These are phyloP conservation scores for Cirrhinus molitorella DNA, from an alignment of 2,797 vertebrate species.

Conservation along the genomic window DNA sequence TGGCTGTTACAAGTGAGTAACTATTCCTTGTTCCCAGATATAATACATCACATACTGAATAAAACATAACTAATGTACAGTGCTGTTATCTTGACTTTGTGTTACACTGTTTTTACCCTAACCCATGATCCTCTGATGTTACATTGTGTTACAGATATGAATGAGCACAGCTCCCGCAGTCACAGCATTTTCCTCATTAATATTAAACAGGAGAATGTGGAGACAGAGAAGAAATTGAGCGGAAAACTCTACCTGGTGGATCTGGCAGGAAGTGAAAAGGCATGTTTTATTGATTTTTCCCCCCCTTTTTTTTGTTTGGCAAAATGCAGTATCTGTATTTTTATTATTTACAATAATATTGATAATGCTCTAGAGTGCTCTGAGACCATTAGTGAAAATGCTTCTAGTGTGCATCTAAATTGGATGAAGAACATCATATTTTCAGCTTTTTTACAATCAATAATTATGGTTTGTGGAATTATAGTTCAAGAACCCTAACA, in stretches of 20 bases:
- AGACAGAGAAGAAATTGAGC: slow-evolving; percentile 93
- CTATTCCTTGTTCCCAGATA: not conserved
- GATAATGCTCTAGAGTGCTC: no score
- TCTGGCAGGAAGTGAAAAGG: slow-evolving; percentile 96
- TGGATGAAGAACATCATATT: not conserved
- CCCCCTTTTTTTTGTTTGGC: not conserved
- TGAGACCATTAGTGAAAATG: no score
- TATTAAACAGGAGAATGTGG: slow-evolving; percentile 96
- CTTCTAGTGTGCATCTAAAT: not conserved
- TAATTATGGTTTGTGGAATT: not conserved
- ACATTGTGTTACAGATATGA: slow-evolving; percentile 85
- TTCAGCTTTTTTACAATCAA: not conserved
- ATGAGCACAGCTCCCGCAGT: slow-evolving; percentile 96
- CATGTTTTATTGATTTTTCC: not conserved
- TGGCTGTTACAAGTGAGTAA: slow-evolving; percentile 84
- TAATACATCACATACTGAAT: not conserved
- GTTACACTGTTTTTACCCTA: not conserved
- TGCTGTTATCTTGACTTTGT: not conserved
- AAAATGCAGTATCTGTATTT: no score
- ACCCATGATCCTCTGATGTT: not conserved
- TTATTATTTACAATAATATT: no score
- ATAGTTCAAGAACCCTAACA: not conserved
- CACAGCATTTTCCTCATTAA: slow-evolving; percentile 96
- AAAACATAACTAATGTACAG: not conserved
- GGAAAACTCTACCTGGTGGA: slow-evolving; percentile 97